Evolutionary conservation across 2,797 vertebrate genomes (phyloP).

Genomic region (Cyprinella venusta): DNA sequence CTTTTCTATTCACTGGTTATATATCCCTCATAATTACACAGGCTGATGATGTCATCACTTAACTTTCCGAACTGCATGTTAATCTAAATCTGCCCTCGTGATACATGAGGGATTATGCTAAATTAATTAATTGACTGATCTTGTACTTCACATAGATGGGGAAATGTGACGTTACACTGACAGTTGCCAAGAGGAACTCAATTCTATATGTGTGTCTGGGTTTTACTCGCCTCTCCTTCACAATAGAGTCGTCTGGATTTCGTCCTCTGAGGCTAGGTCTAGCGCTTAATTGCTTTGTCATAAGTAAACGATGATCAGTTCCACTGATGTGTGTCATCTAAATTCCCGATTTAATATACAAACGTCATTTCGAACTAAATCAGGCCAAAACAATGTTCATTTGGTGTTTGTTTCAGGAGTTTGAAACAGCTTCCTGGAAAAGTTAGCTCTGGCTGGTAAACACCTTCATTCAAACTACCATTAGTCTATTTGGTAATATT

Average conservation of each 20-base stretch:
- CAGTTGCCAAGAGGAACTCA: slow-evolving; percentile 13
- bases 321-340: background rate
- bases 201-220: slow-evolving; percentile 12
- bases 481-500: too few species aligned
- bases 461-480: too few species aligned
- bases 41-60: slow-evolving; percentile 42
- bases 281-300: slow-evolving; percentile 28
- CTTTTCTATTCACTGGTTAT: slow-evolving; percentile 37
- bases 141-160: slow-evolving; percentile 11
- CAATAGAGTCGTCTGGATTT: slow-evolving; percentile 16
- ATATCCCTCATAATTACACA: slow-evolving; percentile 48
- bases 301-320: slow-evolving; percentile 5
- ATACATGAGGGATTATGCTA: slow-evolving; percentile 42
- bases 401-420: background rate
- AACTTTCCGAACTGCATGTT: slow-evolving; percentile 16
- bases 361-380: background rate
- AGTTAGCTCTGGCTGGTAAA: background rate
- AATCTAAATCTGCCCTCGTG: slow-evolving; percentile 40
- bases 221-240: slow-evolving; percentile 24
- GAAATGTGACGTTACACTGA: slow-evolving; percentile 18
- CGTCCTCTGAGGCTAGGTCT: background rate
- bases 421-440: background rate
- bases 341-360: background rate
- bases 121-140: slow-evolving; percentile 45
- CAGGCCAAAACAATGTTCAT: background rate